phyloP scores from a whole-genome alignment of 2,797 vertebrate species.

The Capromys pilorides region DNA sequence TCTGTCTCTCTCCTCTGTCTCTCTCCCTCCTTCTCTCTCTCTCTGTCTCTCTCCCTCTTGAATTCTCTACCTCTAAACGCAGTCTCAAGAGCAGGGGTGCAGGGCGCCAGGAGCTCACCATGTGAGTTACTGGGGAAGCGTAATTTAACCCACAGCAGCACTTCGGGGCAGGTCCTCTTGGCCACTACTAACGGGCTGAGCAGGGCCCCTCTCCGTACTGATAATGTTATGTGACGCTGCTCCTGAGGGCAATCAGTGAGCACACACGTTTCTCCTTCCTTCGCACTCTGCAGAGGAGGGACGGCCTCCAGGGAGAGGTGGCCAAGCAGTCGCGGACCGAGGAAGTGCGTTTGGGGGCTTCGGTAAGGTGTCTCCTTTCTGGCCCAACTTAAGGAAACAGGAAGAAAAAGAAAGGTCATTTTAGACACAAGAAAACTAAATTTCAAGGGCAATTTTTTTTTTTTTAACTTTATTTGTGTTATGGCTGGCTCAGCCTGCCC shows the following conservation, averaged over 20 bases:
- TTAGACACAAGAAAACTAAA: constrained; percentile 15
- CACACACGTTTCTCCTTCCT: not conserved
- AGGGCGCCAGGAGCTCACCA: not conserved
- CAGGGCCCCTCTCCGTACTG: not conserved
- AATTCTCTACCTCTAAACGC: not conserved
- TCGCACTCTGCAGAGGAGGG: not conserved
- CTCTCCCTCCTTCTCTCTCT: too few species aligned
- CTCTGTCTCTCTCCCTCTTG: too few species aligned
- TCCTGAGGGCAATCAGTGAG: not conserved
- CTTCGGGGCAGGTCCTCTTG: not conserved
- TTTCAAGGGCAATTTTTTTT: constrained; percentile 65
- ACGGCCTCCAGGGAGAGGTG: constrained; percentile 14
- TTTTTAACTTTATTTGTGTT: too few species aligned
- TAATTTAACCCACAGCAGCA: not conserved
- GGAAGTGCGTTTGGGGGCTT: constrained; percentile 39
- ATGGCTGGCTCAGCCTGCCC: too few species aligned
- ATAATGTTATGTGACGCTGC: not conserved
- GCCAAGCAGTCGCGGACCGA: not conserved
- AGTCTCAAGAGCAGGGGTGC: not conserved
- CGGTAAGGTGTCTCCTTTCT: constrained; percentile 30
- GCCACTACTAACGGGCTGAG: not conserved
- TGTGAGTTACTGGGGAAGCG: not conserved
- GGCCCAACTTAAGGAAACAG: constrained; percentile 38
- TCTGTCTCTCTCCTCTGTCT: too few species aligned
- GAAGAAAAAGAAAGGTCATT: constrained; percentile 15